Percentiles rank a stretch among this genome's conserved stretches.
Conservation (phyloP, 2,113 vertebrate genomes). For the human region DNA sequence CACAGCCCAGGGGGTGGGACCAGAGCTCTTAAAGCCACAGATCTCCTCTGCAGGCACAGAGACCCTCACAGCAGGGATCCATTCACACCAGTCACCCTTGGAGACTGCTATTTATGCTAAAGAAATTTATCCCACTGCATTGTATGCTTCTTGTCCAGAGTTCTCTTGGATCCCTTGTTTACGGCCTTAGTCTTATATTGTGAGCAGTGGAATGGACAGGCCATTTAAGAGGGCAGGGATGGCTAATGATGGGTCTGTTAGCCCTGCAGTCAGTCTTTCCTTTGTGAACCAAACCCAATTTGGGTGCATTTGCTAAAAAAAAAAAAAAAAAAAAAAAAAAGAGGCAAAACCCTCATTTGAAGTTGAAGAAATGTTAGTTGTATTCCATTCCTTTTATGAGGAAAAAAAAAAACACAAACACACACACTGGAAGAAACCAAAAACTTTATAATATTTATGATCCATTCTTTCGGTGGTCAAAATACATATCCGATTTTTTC, state of each 20-base stretch:
- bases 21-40: constrained; percentile 77
- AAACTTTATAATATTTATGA: constrained; percentile 46
- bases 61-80: constrained; percentile 78
- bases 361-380: constrained; percentile 63
- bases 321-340: constrained; percentile 7
- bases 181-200: constrained; percentile 73
- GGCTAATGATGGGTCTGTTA: constrained; percentile 79
- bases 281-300: constrained; percentile 78
- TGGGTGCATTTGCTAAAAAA: constrained; percentile 73
- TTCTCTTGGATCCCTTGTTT: constrained; percentile 75
- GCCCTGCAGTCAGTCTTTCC: constrained; percentile 68
- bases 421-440: neutral
- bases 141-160: constrained; percentile 76
- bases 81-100: constrained; percentile 81
- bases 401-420: neutral
- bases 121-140: constrained; percentile 81
- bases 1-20: constrained; percentile 78
- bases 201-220: constrained; percentile 69
- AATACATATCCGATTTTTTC: neutral
- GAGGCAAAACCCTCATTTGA: constrained; percentile 42
- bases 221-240: constrained; percentile 75
- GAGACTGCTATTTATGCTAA: constrained; percentile 81
- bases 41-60: constrained; percentile 78
- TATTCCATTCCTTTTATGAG: constrained; percentile 48
- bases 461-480: neutral